Evolutionary conservation across 2,888 invertebrate genomes (phyloP), one percentile per base, ranked within the genome.

Genomic region (Melolontha melolontha): DNA sequence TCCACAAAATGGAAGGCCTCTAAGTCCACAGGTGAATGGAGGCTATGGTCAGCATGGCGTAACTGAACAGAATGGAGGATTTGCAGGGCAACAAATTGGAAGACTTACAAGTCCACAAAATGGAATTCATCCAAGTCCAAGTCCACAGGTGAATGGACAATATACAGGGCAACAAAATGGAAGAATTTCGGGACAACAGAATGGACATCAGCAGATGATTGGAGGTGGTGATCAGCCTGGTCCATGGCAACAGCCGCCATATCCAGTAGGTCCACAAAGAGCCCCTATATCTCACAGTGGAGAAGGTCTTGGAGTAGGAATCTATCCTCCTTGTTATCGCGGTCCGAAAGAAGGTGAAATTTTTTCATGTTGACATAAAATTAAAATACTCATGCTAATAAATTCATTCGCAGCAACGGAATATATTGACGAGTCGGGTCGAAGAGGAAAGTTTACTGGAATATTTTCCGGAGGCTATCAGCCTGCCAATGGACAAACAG

Each of bases 401-500:
- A 12, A 6, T 8, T 34, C 27, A 52, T 12, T 57, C 27, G 12
- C 22, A 42, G 42, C 41, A n/a, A 44, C 42, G 41, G 57, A 57
- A 55, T 17, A 55, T 16, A 4, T 41, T 2, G 10, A 10, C 6
- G 50, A 14, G 39, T n/a, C 27, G 10, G n/a, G 50, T 50, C 16
- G 39, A 12, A 72, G 72, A 42, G 75, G 76, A 54, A 68, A 12
- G 59, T 73, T 75, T 67, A 49, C 62, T 8, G 76, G 76, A 34
- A 62, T 70, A 55, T 70, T 76, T 63, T 44, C 71, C 14, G 76
- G 75, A n/a, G 70, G 69, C 39, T 75, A 74, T 68, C 66, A 71
- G 49, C 54, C 71, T n/a, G 27, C 64, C 8, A 57, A 54, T 10
- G 71, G 72, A 6, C 70, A 69, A 49, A 29, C 59, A 11, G 76